Base-by-base conservation (phyloP, 2,888 invertebrate genomes). In the Pardosa pseudoannulata region DNA sequence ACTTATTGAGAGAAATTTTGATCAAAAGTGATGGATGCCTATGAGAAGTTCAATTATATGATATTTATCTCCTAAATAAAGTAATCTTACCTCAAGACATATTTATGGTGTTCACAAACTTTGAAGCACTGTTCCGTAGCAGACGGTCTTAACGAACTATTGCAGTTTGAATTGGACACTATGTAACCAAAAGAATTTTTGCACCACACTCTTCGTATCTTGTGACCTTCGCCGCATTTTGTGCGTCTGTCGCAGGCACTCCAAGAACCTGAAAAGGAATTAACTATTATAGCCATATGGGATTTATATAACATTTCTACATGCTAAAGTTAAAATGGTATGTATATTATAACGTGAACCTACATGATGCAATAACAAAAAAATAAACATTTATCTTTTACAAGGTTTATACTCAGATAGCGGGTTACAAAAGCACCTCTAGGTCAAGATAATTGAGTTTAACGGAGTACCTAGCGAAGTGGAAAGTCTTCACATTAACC, bases 161-260 rank as follows among this genome's bases (percentile, higher is more conserved):
- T 68, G 29, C 88, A 88, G 27, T 82, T 88, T 0, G 79, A 71
- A 6, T 82, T 79, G n/a, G 36, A 39, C 11, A 79, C 70, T 7
- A 68, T 46, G 16, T 71, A 62, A 7, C 93, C 93, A 86, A 94
- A 94, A 73, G 93, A 93, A 31, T 94, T 92, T 50, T 93, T 91
- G 88, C 95, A 95, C 41, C 93, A 92, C 16, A 94, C 93, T 16
- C 93, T 92, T 65, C 94, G 91, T 70, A 93, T 93, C 89, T 93
- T 93, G 83, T 93, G 93, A 0, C 95, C 94, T 90, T 94, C 93
- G 0, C 95, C 94, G 88, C 94, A 94, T 0, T 94, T 93, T 27
- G 93, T 93, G 1, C 93, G 93, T 91, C 94, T 94, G 41, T 94
- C 29, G 41, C 87, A 87, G 1, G 76, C 62, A 29, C 81, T 65